Percentiles rank a stretch among this genome's conserved stretches.
Evolutionary conservation across 2,797 vertebrate species (phyloP).

Genomic region (Anisognathus igniventris): DNA sequence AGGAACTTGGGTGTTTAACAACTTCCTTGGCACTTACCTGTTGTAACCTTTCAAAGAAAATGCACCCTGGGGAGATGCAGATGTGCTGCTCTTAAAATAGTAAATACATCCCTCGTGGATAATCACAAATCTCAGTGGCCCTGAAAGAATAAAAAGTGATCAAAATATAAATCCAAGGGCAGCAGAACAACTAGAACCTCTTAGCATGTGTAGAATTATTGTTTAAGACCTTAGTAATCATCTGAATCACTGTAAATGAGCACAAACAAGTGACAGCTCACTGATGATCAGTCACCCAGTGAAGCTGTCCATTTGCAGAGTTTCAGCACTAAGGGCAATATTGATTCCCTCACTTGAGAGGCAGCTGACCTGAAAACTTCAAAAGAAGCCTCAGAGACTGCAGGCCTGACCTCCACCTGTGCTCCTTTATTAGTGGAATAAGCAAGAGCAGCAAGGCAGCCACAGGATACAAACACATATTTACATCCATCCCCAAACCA

Average conservation of each 20-base stretch:
- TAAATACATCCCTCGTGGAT: constrained; percentile 94
- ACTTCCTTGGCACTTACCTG: constrained; percentile 78
- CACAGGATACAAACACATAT: neutral
- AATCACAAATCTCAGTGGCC: constrained; percentile 92
- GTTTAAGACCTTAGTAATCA: neutral
- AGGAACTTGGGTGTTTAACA: neutral
- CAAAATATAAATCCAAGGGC: neutral
- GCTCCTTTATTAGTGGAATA: neutral
- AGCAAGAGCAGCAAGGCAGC: neutral
- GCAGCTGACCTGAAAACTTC: neutral
- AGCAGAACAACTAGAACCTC: neutral
- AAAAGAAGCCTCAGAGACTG: neutral
- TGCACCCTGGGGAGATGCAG: constrained; percentile 89
- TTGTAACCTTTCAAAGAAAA: constrained; percentile 96
- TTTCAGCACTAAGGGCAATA: neutral
- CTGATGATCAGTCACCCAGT: neutral
- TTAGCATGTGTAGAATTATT: neutral
- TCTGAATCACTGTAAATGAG: neutral
- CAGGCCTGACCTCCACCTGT: neutral
- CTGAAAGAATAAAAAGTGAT: constrained; percentile 65
- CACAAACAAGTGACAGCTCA: neutral
- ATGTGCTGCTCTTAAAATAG: constrained; percentile 96
- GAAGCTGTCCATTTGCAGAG: neutral
- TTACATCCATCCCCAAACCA: neutral
- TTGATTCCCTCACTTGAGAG: neutral